A percentile compares a stretch with the other conserved stretches of the same genome.
phyloP scores from a whole-genome alignment of 53 echinoderm and acorn worm genomes.

The Arbacia lixula region DNA sequence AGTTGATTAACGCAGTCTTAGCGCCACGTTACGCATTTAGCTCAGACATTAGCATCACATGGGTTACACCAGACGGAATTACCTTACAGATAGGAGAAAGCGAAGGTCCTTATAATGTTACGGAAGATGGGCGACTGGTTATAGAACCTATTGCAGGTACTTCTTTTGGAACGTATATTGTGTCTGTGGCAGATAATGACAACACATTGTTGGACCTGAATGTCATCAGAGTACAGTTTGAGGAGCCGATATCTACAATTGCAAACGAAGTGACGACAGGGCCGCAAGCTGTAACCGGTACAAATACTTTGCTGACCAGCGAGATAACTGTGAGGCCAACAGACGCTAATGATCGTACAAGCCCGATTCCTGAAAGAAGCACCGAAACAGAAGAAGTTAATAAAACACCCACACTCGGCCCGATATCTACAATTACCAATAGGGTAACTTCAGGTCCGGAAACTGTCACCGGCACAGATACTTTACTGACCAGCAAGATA shows the following conservation, averaged over 20 bases:
- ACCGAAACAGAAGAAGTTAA: background rate
- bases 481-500: no score
- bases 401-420: background rate
- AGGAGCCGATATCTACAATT: no score
- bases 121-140: background rate
- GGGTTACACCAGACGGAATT: conserved; percentile 15
- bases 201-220: background rate
- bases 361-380: background rate
- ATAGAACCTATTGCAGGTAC: background rate
- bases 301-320: background rate
- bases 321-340: background rate
- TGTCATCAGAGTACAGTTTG: background rate
- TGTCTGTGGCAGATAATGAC: background rate
- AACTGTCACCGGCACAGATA: no score
- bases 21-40: background rate
- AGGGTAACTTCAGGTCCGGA: no score
- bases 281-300: no score
- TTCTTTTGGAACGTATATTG: conserved; percentile 4
- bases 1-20: no score
- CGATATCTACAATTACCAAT: no score
- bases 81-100: background rate
- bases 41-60: background rate
- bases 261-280: no score
- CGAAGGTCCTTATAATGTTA: background rate
- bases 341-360: background rate